Evolutionary conservation across 1,140 invertebrate genomes (phyloP).

Genomic region (Leptoteleia sp.): DNA sequence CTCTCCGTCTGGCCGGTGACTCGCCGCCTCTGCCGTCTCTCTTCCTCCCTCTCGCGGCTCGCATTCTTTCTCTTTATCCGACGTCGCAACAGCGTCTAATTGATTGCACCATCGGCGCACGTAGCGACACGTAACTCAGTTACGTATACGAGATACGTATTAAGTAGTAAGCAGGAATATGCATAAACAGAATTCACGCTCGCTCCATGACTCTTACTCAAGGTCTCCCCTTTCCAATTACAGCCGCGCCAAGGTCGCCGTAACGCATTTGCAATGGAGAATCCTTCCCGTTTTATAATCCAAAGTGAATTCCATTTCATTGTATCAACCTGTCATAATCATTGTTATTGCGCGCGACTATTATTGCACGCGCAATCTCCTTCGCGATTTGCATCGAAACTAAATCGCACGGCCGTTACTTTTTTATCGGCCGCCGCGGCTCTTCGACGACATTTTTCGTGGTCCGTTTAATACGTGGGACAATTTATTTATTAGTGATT

Average conservation of each 20-base stretch:
- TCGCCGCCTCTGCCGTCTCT: slow-evolving; percentile 20
- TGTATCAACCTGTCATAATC: slow-evolving; percentile 66
- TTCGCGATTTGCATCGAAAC: slow-evolving; percentile 48
- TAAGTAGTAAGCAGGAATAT: slow-evolving; percentile 65
- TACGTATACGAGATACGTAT: slow-evolving; percentile 70
- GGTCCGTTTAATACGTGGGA: no score
- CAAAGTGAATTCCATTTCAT: slow-evolving; percentile 66
- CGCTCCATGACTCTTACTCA: slow-evolving; percentile 77
- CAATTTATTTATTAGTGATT: no score
- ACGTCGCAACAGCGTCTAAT: slow-evolving; percentile 63
- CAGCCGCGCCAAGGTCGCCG: slow-evolving; percentile 72
- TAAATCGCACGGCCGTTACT: no score
- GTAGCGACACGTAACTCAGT: slow-evolving; percentile 66
- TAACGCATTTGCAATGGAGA: slow-evolving; percentile 61
- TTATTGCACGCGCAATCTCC: slow-evolving; percentile 48
- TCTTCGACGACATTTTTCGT: no score
- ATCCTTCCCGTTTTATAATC: slow-evolving; percentile 67
- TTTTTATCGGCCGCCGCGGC: no score
- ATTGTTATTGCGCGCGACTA: slow-evolving; percentile 60
- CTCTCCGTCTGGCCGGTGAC: no score
- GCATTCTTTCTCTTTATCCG: slow-evolving; percentile 58
- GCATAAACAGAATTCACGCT: slow-evolving; percentile 67
- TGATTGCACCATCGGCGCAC: slow-evolving; percentile 68
- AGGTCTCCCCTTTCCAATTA: slow-evolving; percentile 78
- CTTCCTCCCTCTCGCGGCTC: no score